Percentiles rank a stretch among this genome's conserved stretches.
Evolutionary conservation across 2,888 invertebrate genomes (phyloP).

Genomic region (Drosophila maculinotata): DNA sequence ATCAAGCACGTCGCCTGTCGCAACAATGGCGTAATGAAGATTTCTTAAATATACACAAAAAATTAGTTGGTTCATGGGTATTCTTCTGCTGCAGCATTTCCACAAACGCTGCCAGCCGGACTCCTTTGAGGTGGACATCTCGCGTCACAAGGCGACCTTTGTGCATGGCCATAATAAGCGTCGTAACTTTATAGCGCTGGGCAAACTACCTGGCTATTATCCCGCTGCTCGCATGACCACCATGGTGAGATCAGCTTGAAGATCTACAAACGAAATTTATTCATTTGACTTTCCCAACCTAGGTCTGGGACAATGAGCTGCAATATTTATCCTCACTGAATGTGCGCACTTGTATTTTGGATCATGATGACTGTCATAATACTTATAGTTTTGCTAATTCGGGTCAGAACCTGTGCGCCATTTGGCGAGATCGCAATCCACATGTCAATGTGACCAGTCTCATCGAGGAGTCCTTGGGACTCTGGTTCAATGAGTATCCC

Average conservation of each 20-base stretch:
- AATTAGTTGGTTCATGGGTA: background rate
- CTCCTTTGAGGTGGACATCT: conserved; percentile 77
- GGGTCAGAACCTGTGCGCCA: conserved; percentile 83
- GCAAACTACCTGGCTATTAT: conserved; percentile 83
- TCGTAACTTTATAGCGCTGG: conserved; percentile 83
- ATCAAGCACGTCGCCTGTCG: conserved; percentile 81
- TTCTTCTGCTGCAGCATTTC: conserved; percentile 67
- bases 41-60: background rate
- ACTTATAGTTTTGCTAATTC: conserved; percentile 82
- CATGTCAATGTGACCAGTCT: conserved; percentile 81
- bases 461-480: conserved; percentile 77
- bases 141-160: conserved; percentile 67
- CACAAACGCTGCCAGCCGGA: conserved; percentile 78
- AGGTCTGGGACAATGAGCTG: conserved; percentile 84
- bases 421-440: conserved; percentile 76
- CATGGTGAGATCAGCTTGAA: conserved; percentile 71
- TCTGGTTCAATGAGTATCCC: conserved; percentile 84
- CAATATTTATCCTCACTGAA: conserved; percentile 83
- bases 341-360: conserved; percentile 82
- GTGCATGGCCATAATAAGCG: conserved; percentile 83
- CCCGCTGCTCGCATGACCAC: conserved; percentile 84
- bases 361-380: conserved; percentile 84
- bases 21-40: conserved; percentile 80
- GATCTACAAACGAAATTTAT: background rate
- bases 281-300: too few relatives aligned